These are phyloP conservation scores for Leucophenga montana DNA, from an alignment of 2,888 invertebrate species.

Conservation along the genomic window DNA sequence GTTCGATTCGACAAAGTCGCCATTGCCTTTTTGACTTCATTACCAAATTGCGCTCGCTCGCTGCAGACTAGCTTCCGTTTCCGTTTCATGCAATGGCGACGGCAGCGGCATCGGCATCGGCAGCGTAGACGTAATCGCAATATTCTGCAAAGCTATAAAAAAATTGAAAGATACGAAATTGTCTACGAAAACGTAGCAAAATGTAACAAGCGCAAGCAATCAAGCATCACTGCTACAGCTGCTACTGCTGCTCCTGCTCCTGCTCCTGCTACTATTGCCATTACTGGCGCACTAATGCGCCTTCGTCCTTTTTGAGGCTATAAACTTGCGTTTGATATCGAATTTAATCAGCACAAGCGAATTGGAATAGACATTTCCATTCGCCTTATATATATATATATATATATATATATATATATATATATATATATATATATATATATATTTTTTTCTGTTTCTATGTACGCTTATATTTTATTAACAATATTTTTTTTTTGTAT, in stretches of 20 bases:
- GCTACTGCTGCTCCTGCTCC: conserved; percentile 6
- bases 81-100: conserved; percentile 56
- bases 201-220: conserved; percentile 59
- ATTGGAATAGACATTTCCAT: conserved; percentile 37
- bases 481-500: conserved; percentile 13
- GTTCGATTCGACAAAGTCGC: conserved; percentile 38
- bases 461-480: conserved; percentile 24
- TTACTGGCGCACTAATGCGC: background rate
- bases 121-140: conserved; percentile 38
- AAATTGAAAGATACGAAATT: conserved; percentile 38
- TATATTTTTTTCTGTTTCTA: background rate
- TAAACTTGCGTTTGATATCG: conserved; percentile 66
- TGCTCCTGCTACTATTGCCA: conserved; percentile 53
- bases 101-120: conserved; percentile 41
- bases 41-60: conserved; percentile 63
- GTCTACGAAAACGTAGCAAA: conserved; percentile 26
- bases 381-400: background rate
- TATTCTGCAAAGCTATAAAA: conserved; percentile 54
- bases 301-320: conserved; percentile 54
- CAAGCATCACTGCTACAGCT: conserved; percentile 59
- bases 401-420: background rate
- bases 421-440: background rate
- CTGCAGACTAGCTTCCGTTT: conserved; percentile 58
- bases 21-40: conserved; percentile 49
- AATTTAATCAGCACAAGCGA: conserved; percentile 64